A percentile compares a stretch with the other conserved stretches of the same genome.
phyloP scores from a whole-genome alignment of 2,888 invertebrate genomes.

The Schizaphis graminum region DNA sequence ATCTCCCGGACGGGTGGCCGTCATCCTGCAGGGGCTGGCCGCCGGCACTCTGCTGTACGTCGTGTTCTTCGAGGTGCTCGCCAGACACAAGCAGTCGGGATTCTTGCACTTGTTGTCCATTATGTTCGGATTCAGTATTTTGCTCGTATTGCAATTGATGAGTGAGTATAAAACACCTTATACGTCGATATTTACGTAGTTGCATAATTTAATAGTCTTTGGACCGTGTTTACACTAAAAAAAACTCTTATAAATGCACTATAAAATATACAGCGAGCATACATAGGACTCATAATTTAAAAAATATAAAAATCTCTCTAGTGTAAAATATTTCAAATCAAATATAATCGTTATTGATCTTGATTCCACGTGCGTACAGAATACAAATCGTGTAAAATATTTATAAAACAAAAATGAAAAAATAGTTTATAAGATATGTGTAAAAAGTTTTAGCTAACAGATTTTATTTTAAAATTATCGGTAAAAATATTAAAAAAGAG shows the following conservation, averaged over 20 bases:
- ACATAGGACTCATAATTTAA: not conserved
- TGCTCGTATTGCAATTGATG: slow-evolving; percentile 72
- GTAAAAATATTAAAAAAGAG: not conserved
- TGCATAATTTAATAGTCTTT: not conserved
- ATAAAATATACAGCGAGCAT: not conserved
- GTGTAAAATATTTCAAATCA: not conserved
- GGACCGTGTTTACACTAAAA: not conserved
- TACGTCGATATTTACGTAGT: too few species aligned
- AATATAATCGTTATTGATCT: not conserved
- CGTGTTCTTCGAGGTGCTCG: slow-evolving; percentile 86
- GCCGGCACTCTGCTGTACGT: slow-evolving; percentile 85
- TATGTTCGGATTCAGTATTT: slow-evolving; percentile 74
- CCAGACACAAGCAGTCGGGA: slow-evolving; percentile 78
- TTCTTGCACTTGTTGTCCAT: slow-evolving; percentile 75
- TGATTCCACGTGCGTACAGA: not conserved
- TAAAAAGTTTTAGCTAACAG: not conserved
- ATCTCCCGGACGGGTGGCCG: slow-evolving; percentile 72
- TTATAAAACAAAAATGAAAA: not conserved
- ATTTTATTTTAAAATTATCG: not conserved
- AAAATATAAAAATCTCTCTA: not conserved
- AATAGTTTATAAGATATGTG: not conserved
- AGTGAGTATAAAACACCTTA: slow-evolving; percentile 67
- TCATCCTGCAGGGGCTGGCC: slow-evolving; percentile 79
- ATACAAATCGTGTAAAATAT: not conserved
- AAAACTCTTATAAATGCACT: not conserved